Percentiles rank a stretch among this genome's conserved stretches.
Evolutionary conservation across 2,797 vertebrate species (phyloP).

Genomic region (Notoglanidium macrostoma): DNA sequence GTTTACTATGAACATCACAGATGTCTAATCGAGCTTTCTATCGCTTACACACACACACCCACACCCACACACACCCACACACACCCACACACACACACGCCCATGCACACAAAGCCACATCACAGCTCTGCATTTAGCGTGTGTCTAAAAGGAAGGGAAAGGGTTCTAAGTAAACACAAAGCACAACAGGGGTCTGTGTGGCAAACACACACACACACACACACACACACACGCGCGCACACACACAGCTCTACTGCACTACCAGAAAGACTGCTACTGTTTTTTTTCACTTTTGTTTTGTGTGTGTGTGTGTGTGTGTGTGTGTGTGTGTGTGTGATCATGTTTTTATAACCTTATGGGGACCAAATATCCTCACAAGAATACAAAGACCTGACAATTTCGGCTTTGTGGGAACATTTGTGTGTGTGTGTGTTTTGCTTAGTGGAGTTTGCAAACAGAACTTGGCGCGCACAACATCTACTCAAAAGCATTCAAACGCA

Average conservation of each 20-base stretch:
- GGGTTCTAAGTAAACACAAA: conserved; percentile 13
- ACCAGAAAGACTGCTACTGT: not conserved
- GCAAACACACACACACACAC: not conserved
- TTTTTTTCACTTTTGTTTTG: not conserved
- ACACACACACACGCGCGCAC: not conserved
- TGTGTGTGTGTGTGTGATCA: not conserved
- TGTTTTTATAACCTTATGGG: too few relatives aligned
- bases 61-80: not conserved
- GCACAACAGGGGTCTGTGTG: conserved; percentile 2
- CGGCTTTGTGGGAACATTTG: not conserved
- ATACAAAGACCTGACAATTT: too few relatives aligned
- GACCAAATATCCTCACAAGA: too few relatives aligned
- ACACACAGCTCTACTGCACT: not conserved
- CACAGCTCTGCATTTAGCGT: not conserved
- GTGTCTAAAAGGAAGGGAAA: conserved; percentile 1
- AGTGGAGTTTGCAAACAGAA: not conserved
- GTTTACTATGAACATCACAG: not conserved
- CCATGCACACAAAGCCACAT: not conserved
- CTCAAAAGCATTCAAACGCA: conserved; percentile 20
- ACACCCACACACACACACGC: not conserved
- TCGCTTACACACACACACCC: not conserved
- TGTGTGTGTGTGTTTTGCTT: not conserved
- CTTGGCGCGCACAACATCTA: not conserved
- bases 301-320: not conserved
- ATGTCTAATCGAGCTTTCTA: not conserved